Conservation (phyloP, 2,888 invertebrate genomes). For the Scaptomyza flava region DNA sequence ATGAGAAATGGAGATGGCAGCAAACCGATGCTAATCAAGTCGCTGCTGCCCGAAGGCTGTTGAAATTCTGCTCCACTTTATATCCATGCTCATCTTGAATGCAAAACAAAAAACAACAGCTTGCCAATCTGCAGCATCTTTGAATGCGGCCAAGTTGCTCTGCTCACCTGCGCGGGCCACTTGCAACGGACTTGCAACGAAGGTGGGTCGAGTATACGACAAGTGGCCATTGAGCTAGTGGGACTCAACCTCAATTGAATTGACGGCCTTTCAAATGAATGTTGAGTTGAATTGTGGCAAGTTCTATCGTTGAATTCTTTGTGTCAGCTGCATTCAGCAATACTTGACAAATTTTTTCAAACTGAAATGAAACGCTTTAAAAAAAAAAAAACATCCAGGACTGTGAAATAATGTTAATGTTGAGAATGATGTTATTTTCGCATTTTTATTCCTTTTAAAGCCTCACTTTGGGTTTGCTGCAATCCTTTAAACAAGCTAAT, state of each 20-base stretch:
- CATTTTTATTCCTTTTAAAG: too few species aligned
- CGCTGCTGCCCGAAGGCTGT: constrained; percentile 20
- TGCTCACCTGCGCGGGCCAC: constrained; percentile 8
- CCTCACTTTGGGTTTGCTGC: too few species aligned
- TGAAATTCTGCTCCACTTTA: constrained; percentile 11
- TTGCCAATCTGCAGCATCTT: constrained; percentile 47
- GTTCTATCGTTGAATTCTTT: constrained; percentile 3
- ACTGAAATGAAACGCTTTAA: too few species aligned
- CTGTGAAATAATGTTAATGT: too few species aligned
- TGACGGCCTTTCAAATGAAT: constrained; percentile 26
- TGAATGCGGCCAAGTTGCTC: constrained; percentile 42
- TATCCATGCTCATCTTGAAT: constrained; percentile 33
- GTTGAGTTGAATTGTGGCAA: constrained; percentile 15
- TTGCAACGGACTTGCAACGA: constrained; percentile 1
- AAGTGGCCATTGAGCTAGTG: constrained; percentile 17
- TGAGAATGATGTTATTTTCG: too few species aligned
- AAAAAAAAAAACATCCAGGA: too few species aligned
- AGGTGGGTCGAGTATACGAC: constrained; percentile 15
- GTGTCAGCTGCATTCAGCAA: neutral
- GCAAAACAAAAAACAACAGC: constrained; percentile 35
- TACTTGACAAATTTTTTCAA: neutral
- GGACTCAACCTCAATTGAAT: constrained; percentile 32
- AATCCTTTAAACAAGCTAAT: too few species aligned
- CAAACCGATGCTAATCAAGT: constrained; percentile 35
- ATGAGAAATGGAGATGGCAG: constrained; percentile 9